A percentile compares a stretch with the other conserved stretches of the same genome.
Conservation (phyloP, 1,140 invertebrate species). For the Halictus rubicundus region DNA sequence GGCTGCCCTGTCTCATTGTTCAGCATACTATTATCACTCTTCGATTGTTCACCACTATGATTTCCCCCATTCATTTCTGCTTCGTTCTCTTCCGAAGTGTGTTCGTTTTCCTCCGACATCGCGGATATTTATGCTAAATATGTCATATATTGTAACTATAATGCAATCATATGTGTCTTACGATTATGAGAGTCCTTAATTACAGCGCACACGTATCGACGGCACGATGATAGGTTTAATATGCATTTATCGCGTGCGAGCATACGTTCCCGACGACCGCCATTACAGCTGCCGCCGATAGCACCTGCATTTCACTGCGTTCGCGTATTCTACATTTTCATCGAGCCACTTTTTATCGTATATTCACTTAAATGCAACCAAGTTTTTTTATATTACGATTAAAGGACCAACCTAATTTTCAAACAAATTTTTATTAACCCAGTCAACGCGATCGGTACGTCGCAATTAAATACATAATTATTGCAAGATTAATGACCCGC, state of each 20-base stretch:
- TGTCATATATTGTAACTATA: background rate
- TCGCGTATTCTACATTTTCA: background rate
- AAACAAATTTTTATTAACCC: background rate
- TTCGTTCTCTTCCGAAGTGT: conserved; percentile 40
- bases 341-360: background rate
- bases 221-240: background rate
- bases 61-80: conserved; percentile 45
- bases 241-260: conserved; percentile 10
- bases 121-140: conserved; percentile 9
- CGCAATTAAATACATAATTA: conserved; percentile 32
- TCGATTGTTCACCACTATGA: conserved; percentile 31
- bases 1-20: conserved; percentile 47
- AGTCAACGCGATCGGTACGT: background rate
- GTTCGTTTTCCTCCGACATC: conserved; percentile 53
- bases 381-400: background rate
- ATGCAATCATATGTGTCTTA: background rate
- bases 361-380: background rate
- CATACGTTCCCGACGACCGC: conserved; percentile 44
- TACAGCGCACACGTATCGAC: background rate
- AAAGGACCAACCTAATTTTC: background rate
- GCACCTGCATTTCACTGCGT: conserved; percentile 9
- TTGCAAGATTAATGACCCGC: conserved; percentile 48
- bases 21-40: conserved; percentile 51
- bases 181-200: background rate
- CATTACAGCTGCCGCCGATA: conserved; percentile 46